phyloP scores from a whole-genome alignment of 2,113 vertebrate genomes.

The Rostratula benghalensis region DNA sequence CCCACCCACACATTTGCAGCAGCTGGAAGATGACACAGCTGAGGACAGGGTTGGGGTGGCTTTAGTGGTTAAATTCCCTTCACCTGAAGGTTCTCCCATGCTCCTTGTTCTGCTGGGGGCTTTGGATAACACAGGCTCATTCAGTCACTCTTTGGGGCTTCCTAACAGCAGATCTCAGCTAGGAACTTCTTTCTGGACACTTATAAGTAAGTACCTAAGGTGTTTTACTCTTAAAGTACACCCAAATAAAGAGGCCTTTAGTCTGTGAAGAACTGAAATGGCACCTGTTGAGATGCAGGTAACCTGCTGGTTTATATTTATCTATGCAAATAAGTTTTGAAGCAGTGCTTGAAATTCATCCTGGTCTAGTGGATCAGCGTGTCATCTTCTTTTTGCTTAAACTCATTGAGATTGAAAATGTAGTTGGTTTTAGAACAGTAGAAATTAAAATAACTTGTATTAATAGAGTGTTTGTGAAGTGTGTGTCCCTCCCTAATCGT shows the following conservation, averaged over 20 bases:
- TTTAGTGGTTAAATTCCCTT: background rate
- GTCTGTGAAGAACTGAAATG: background rate
- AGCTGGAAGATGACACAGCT: background rate
- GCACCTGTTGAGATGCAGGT: background rate
- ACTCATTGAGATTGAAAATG: background rate
- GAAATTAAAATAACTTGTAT: background rate
- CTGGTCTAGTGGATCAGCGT: background rate
- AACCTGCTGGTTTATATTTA: background rate
- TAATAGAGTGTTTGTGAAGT: background rate
- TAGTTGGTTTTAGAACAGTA: background rate
- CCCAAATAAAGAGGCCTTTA: background rate
- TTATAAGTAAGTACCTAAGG: background rate
- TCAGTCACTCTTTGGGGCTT: background rate
- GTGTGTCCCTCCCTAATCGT: background rate
- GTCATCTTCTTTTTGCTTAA: background rate
- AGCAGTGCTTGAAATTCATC: conserved; percentile 13
- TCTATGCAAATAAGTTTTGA: background rate
- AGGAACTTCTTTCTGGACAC: rapidly evolving
- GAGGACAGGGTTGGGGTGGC: no score
- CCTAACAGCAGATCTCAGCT: background rate
- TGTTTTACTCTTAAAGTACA: background rate
- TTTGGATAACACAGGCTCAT: rapidly evolving
- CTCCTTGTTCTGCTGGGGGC: background rate
- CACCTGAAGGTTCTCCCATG: background rate
- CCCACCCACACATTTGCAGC: background rate